Evolutionary conservation across 2,888 invertebrate species (phyloP), one percentile per base, ranked within the genome.

Genomic region (Sminthurides aquaticus): DNA sequence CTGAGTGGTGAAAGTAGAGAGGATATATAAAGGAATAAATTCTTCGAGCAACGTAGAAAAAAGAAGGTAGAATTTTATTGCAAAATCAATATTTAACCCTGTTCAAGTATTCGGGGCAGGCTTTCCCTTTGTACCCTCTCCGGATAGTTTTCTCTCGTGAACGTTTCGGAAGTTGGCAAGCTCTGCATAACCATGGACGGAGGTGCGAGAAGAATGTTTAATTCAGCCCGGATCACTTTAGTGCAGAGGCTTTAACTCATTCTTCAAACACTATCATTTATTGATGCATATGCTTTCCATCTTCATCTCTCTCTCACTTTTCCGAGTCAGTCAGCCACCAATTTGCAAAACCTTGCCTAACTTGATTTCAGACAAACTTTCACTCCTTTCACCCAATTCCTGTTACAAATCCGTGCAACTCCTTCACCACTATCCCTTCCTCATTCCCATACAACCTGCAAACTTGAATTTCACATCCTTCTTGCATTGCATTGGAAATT

Each of bases 91-190:
- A 71, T 34, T 27, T 49, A 24, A 59, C 62, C 57, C 69, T 63
- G 62, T 66, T 69, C 68, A 67, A 56, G 69, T 68, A 71, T 71
- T 71, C 71, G 60, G 63, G 62, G 65, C 69, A 69, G 71, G 69
- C 69, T 71, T 69, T 57, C 52, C 18, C 15, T 29, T 25, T 20
- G 2, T 24, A 18, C 55, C 18, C 25, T 24, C 24, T 25, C 55
- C 5, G 8, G 43, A 34, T 5, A 34, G 5, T 34, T 34, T 15
- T 11, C 43, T 34, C 43, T 34, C 43, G 5, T 34, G 5, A 34
- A 34, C 43, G 43, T 34, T 15, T 34, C 43, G 8, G 15, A 34
- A 5, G 43, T n/a, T n/a, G 15, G 8, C 43, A 34, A 15, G 8
- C 43, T 34, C 43, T 34, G 43, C 43, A 34, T 34, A 34, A 34